Conservation (phyloP, 2,113 vertebrate species). For the Pluvialis apricaria region DNA sequence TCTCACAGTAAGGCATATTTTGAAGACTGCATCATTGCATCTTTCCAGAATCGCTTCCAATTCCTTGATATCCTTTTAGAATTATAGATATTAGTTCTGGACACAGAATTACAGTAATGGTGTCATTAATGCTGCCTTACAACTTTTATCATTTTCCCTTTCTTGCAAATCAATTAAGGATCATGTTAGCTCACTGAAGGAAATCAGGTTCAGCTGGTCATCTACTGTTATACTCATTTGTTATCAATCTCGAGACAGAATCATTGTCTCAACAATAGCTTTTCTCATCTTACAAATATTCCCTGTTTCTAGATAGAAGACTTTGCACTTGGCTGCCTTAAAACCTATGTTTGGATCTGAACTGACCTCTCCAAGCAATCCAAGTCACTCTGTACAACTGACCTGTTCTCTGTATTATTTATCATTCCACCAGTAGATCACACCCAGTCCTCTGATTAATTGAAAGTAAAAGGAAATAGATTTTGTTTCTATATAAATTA, state of each 20-base stretch:
- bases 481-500: slow-evolving; percentile 43
- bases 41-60: neutral
- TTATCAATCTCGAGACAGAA: slow-evolving; percentile 7
- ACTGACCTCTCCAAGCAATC: neutral
- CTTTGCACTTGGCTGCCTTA: neutral
- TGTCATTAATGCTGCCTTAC: neutral
- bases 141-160: neutral
- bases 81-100: neutral
- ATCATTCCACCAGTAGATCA: slow-evolving; percentile 46
- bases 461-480: slow-evolving; percentile 58
- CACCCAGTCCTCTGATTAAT: slow-evolving; percentile 4
- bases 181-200: neutral
- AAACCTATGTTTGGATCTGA: slow-evolving; percentile 1
- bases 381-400: neutral
- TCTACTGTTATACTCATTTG: neutral
- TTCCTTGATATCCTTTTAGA: neutral
- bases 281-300: slow-evolving; percentile 12
- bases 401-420: slow-evolving; percentile 44
- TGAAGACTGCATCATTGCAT: neutral
- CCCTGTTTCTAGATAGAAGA: slow-evolving; percentile 2
- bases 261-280: neutral
- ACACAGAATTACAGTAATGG: neutral
- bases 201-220: neutral
- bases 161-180: slow-evolving; percentile 33
- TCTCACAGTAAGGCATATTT: neutral